Conservation (phyloP, 2,888 invertebrate species). For the Melipona bicolor region DNA sequence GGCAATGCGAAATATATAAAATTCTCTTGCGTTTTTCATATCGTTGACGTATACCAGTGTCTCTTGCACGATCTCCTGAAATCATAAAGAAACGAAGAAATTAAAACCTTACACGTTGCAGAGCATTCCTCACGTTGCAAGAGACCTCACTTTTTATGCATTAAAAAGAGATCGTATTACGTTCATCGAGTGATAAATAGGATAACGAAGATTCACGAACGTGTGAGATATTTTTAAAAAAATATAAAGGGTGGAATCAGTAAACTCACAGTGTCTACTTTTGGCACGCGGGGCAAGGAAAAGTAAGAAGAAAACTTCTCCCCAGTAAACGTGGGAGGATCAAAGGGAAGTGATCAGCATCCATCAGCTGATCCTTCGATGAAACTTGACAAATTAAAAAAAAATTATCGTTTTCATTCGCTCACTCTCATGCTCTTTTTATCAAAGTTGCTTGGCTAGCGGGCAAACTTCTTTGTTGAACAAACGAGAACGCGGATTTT, state of each 20-base stretch:
- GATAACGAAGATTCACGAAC: neutral
- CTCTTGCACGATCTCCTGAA: slow-evolving; percentile 5
- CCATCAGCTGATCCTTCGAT: slow-evolving; percentile 58
- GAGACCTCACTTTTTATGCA: slow-evolving; percentile 2
- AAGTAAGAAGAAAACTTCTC: neutral
- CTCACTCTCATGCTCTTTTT: slow-evolving; percentile 3
- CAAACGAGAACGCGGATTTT: neutral
- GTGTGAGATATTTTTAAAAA: neutral
- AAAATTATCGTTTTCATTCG: slow-evolving; percentile 50
- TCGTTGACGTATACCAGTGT: neutral
- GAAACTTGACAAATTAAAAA: slow-evolving; percentile 76
- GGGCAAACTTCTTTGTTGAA: neutral
- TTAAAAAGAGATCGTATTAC: slow-evolving; percentile 12
- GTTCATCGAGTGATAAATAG: slow-evolving; percentile 6
- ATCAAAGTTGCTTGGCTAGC: neutral
- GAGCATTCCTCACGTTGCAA: slow-evolving; percentile 12
- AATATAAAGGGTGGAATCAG: neutral
- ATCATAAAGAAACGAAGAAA: neutral
- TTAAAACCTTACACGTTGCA: neutral
- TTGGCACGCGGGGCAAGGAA: neutral
- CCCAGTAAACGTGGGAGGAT: neutral
- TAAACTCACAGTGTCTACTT: neutral
- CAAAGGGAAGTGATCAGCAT: neutral
- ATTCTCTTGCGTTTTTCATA: slow-evolving; percentile 18
- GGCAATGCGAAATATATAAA: slow-evolving; percentile 1